A percentile compares a stretch with the other conserved stretches of the same genome.
These are phyloP conservation scores for Stichopus horrens DNA, from an alignment of 53 echinoderm and acorn worm genomes.

Conservation along the genomic window DNA sequence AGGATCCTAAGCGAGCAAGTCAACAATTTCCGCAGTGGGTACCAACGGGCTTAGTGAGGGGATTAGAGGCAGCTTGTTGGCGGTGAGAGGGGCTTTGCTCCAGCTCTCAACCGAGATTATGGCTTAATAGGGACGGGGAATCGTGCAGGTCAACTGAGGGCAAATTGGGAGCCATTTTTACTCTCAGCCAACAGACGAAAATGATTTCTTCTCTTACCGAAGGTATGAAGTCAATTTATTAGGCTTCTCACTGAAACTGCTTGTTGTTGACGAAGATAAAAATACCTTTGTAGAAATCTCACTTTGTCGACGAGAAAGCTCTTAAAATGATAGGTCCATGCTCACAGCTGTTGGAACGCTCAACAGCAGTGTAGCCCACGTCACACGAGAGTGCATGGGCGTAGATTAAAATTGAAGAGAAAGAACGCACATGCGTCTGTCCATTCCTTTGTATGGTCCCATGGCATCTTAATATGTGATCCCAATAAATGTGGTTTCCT, in stretches of 20 bases:
- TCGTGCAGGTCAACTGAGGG: constrained; percentile 11
- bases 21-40: constrained; percentile 34
- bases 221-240: too few species aligned
- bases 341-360: neutral
- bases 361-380: neutral
- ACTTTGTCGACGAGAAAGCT: neutral
- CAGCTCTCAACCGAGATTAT: constrained; percentile 11
- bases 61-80: constrained; percentile 14
- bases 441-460: too few species aligned
- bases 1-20: neutral
- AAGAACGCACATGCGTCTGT: too few species aligned
- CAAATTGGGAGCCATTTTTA: neutral
- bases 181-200: neutral
- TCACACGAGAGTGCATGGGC: too few species aligned
- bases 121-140: constrained; percentile 16
- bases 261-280: constrained; percentile 2
- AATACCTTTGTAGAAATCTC: neutral
- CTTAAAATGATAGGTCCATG: neutral
- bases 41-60: constrained; percentile 18
- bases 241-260: too few species aligned
- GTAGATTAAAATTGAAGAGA: too few species aligned
- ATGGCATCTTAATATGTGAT: too few species aligned
- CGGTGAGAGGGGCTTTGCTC: constrained; percentile 5
- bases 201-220: too few species aligned
- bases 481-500: too few species aligned